Percentiles rank a stretch among this genome's conserved stretches.
Conservation (phyloP, 2,888 invertebrate genomes). For the Sceliomorpha sp. region DNA sequence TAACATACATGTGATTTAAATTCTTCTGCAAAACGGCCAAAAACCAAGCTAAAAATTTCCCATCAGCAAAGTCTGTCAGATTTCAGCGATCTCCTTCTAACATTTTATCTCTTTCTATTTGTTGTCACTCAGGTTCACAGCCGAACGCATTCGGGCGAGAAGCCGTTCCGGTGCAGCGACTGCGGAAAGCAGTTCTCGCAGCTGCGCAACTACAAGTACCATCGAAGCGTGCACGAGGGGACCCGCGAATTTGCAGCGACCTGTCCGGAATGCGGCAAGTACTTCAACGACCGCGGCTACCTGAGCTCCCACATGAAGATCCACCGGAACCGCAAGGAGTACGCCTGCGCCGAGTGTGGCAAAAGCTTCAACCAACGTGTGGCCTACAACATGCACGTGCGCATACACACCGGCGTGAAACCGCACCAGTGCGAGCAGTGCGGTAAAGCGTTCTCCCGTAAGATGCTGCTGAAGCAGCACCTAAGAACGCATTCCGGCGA, state of each 20-base stretch:
- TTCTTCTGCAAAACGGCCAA: too few species aligned
- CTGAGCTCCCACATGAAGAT: conserved; percentile 93
- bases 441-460: conserved; percentile 90
- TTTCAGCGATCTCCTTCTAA: too few species aligned
- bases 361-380: conserved; percentile 90
- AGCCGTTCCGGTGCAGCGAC: conserved; percentile 86
- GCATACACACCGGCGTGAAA: conserved; percentile 91
- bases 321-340: conserved; percentile 90
- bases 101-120: background rate
- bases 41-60: too few species aligned
- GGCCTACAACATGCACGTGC: conserved; percentile 92
- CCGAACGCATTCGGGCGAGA: conserved; percentile 80
- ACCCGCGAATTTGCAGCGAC: conserved; percentile 90
- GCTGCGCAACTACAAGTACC: conserved; percentile 91
- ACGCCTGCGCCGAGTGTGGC: conserved; percentile 89
- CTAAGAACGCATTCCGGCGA: conserved; percentile 91
- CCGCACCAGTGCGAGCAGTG: conserved; percentile 89
- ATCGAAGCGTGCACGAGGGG: conserved; percentile 89
- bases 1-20: too few species aligned
- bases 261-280: conserved; percentile 89
- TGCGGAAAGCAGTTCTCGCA: conserved; percentile 92
- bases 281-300: conserved; percentile 91
- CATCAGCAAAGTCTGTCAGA: too few species aligned
- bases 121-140: conserved; percentile 72
- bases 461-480: conserved; percentile 92